phyloP scores from a whole-genome alignment of 2,888 invertebrate genomes.

The Morinoia aosen region DNA sequence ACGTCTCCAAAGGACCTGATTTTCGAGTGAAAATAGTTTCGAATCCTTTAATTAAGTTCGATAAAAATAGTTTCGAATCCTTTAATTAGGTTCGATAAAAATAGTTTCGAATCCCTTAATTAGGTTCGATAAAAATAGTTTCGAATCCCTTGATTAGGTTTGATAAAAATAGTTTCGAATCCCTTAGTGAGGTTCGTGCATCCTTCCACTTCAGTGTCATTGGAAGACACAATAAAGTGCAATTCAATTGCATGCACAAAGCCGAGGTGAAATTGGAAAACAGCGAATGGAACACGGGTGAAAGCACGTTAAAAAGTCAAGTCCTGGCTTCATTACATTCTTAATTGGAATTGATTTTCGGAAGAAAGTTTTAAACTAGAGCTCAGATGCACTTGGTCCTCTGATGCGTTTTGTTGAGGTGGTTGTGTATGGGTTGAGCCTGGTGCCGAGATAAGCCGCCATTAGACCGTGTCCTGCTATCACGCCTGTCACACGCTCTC shows the following conservation, averaged over 20 bases:
- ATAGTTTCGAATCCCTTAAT: neutral
- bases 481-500: neutral
- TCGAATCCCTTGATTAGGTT: no score
- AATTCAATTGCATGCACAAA: neutral
- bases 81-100: neutral
- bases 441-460: neutral
- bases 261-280: neutral
- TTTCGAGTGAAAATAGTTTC: neutral
- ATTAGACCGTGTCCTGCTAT: neutral
- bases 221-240: neutral
- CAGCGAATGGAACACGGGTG: neutral
- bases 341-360: neutral
- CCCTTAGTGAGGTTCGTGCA: neutral
- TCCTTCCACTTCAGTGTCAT: neutral
- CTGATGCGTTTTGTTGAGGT: neutral
- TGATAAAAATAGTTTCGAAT: neutral
- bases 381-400: neutral
- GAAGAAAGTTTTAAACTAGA: neutral
- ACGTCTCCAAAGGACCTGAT: neutral
- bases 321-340: neutral
- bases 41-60: neutral
- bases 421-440: neutral
- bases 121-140: no score
- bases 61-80: neutral
- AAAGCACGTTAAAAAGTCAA: neutral